A percentile compares a stretch with the other conserved stretches of the same genome.
phyloP scores from a whole-genome alignment of 2,113 vertebrate genomes.

The Ciconia maguari region DNA sequence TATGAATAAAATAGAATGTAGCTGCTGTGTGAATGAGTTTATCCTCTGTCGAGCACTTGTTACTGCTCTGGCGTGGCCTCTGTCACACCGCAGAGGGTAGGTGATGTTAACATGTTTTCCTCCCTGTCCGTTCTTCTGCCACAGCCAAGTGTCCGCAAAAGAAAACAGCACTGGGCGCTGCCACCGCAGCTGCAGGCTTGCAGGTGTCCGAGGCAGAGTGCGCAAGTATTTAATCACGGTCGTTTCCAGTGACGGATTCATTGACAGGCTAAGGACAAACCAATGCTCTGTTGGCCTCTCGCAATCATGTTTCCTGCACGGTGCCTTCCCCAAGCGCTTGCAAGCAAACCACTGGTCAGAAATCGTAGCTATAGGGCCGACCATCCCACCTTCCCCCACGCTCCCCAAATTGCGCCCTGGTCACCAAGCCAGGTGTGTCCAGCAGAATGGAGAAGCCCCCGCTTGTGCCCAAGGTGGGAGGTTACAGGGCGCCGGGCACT shows the following conservation, averaged over 20 bases:
- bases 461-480: neutral
- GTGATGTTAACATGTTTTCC: neutral
- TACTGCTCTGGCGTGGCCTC: neutral
- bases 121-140: neutral
- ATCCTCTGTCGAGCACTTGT: neutral
- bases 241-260: neutral
- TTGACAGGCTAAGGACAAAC: neutral
- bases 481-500: rapidly evolving
- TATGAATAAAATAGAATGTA: neutral
- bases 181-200: rapidly evolving
- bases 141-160: neutral
- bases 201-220: neutral
- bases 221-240: neutral
- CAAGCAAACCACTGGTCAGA: neutral
- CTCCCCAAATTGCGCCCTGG: rapidly evolving
- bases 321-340: neutral
- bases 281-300: neutral
- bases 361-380: neutral
- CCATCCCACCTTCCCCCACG: too few species aligned
- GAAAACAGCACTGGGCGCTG: rapidly evolving
- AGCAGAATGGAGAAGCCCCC: neutral
- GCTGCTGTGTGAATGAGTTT: neutral
- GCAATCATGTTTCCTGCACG: neutral
- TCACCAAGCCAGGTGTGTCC: rapidly evolving
- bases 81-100: neutral